phyloP scores from a whole-genome alignment of 2,797 vertebrate genomes.

The Crocidura indochinensis region DNA sequence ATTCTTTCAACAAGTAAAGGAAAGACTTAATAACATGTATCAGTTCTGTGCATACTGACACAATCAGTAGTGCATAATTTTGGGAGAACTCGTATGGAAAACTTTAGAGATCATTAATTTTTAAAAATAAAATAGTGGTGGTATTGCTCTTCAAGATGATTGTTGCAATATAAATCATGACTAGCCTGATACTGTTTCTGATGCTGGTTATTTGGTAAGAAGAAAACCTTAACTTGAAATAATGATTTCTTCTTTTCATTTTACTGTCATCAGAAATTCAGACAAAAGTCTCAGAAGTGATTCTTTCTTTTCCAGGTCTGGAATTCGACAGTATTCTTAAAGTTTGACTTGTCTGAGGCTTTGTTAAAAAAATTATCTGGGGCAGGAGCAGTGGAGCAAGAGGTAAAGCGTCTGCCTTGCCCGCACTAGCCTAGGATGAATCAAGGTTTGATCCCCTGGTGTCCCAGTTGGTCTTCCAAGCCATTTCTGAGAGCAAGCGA shows the following conservation, averaged over 20 bases:
- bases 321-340: constrained; percentile 1
- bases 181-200: neutral
- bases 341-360: neutral
- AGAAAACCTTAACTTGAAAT: neutral
- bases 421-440: too few species aligned
- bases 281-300: neutral
- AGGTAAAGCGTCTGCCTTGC: too few species aligned
- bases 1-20: neutral
- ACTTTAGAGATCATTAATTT: neutral
- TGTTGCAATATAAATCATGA: neutral
- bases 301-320: neutral
- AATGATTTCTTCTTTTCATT: constrained; percentile 1
- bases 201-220: constrained; percentile 4
- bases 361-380: neutral
- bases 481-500: too few species aligned
- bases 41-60: neutral
- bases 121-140: neutral
- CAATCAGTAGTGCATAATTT: constrained; percentile 25
- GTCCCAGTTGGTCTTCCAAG: too few species aligned
- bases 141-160: neutral
- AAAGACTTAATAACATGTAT: neutral
- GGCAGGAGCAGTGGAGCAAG: too few species aligned
- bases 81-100: constrained; percentile 8
- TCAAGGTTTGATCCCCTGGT: too few species aligned
- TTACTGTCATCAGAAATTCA: neutral